Conservation (phyloP, 2,888 invertebrate species). For the Habrosyne pyritoides region DNA sequence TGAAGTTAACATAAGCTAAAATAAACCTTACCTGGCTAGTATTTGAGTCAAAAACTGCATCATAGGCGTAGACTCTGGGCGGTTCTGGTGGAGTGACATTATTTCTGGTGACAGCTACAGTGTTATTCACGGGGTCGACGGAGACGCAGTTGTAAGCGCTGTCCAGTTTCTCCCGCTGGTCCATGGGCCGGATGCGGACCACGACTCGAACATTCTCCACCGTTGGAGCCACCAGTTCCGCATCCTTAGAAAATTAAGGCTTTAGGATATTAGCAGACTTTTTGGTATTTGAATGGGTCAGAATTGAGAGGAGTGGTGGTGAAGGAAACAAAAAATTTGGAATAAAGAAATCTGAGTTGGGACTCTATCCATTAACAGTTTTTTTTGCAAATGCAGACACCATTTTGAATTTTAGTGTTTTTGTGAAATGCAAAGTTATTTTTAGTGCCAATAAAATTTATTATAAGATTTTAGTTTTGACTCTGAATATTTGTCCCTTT, state of each 20-base stretch:
- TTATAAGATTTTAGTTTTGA: too few species aligned
- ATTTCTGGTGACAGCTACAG: conserved; percentile 90
- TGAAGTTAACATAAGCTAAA: background rate
- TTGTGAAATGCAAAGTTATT: too few species aligned
- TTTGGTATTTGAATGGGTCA: background rate
- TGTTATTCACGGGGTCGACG: conserved; percentile 90
- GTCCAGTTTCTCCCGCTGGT: conserved; percentile 90
- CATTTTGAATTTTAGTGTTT: too few species aligned
- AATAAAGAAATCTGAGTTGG: too few species aligned
- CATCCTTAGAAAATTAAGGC: conserved; percentile 63
- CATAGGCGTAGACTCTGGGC: conserved; percentile 96
- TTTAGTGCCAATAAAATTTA: too few species aligned
- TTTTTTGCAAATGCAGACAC: too few species aligned
- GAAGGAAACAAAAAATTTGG: too few species aligned
- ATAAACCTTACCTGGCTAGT: conserved; percentile 88
- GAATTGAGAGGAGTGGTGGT: background rate
- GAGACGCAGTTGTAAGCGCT: conserved; percentile 89
- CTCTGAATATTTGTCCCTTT: too few species aligned
- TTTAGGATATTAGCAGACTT: conserved; percentile 1
- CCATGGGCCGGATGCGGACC: conserved; percentile 96
- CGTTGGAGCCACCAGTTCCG: conserved; percentile 81
- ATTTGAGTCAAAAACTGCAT: conserved; percentile 94
- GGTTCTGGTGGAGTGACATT: conserved; percentile 89
- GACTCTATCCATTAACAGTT: too few species aligned
- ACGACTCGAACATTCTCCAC: conserved; percentile 98